Evolutionary conservation across 2,888 invertebrate species (phyloP).

Genomic region (Trichacis sp.): DNA sequence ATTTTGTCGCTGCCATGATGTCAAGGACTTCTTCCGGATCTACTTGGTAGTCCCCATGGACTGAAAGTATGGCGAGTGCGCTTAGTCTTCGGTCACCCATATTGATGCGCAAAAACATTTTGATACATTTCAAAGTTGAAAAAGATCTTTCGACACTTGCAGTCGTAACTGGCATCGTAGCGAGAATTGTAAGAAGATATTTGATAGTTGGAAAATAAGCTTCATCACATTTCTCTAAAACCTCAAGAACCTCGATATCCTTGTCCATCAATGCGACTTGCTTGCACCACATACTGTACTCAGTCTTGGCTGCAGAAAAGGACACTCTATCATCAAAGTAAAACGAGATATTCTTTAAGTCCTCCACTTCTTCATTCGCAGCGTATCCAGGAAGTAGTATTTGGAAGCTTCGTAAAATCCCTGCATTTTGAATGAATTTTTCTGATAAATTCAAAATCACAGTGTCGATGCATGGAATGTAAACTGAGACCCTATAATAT

Average conservation of each 20-base stretch:
- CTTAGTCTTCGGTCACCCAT: slow-evolving; percentile 15
- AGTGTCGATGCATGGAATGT: slow-evolving; percentile 11
- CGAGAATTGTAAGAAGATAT: slow-evolving; percentile 12
- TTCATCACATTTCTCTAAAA: slow-evolving; percentile 3
- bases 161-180: slow-evolving; percentile 15
- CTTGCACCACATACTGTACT: slow-evolving; percentile 16
- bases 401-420: slow-evolving; percentile 8
- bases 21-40: slow-evolving; percentile 27
- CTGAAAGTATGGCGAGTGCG: slow-evolving; percentile 26
- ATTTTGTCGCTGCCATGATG: slow-evolving; percentile 17
- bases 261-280: slow-evolving; percentile 9
- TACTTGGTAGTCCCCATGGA: slow-evolving; percentile 39
- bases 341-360: slow-evolving; percentile 1
- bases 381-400: slow-evolving; percentile 9
- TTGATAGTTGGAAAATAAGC: slow-evolving; percentile 13
- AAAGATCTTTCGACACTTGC: slow-evolving; percentile 15
- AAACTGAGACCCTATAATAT: slow-evolving; percentile 8
- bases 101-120: slow-evolving; percentile 11
- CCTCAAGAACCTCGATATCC: slow-evolving; percentile 9
- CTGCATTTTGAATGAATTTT: slow-evolving; percentile 3
- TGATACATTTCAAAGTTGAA: slow-evolving; percentile 18
- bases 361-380: neutral
- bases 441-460: slow-evolving; percentile 12
- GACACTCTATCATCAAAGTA: slow-evolving; percentile 12
- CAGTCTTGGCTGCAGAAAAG: slow-evolving; percentile 8